A percentile compares a stretch with the other conserved stretches of the same genome.
phyloP scores from a whole-genome alignment of 2,797 vertebrate species.

The Eupleurogrammus muticus region DNA sequence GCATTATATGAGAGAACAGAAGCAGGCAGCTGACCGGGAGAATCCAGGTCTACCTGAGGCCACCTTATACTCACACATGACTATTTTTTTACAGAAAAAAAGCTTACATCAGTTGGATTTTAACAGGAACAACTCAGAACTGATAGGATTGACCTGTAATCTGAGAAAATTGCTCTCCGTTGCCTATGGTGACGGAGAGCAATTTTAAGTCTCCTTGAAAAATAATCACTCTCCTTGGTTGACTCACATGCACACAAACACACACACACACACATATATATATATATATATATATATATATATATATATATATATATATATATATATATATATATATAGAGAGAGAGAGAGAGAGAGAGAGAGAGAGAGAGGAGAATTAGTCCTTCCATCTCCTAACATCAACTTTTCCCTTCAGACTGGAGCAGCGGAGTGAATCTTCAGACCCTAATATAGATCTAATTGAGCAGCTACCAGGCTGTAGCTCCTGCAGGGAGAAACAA shows the following conservation, averaged over 20 bases:
- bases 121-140: neutral
- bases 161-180: constrained; percentile 7
- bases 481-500: neutral
- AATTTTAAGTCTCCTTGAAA: constrained; percentile 30
- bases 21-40: constrained; percentile 1
- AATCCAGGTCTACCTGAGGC: neutral
- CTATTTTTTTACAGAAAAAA: neutral
- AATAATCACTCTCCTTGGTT: neutral
- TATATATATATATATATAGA: too few relatives aligned
- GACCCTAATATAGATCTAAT: too few relatives aligned
- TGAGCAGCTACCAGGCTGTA: too few relatives aligned
- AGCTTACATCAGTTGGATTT: neutral
- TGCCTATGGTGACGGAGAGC: neutral
- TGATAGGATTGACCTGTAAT: constrained; percentile 2
- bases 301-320: too few relatives aligned
- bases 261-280: too few relatives aligned
- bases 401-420: too few relatives aligned
- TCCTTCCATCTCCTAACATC: too few relatives aligned
- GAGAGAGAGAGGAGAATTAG: too few relatives aligned
- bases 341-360: too few relatives aligned
- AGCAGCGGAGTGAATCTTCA: too few relatives aligned
- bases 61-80: neutral
- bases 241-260: neutral
- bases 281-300: too few relatives aligned
- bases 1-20: constrained; percentile 13